Evolutionary conservation across 2,113 vertebrate genomes (phyloP).

Genomic region (Calidris pygmaea): DNA sequence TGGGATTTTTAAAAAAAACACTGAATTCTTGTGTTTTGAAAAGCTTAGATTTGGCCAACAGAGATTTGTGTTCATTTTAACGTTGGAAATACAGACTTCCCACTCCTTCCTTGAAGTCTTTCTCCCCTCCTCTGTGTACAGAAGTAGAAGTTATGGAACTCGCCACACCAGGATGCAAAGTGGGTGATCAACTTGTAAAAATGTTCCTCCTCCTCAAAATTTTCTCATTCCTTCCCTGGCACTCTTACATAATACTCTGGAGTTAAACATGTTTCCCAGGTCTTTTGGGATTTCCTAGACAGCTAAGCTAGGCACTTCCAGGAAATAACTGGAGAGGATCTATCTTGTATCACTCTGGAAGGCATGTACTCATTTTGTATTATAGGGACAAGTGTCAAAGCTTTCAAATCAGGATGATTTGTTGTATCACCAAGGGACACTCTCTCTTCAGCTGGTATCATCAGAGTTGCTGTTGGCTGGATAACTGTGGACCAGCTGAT

Average conservation of each 20-base stretch:
- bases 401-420: constrained; percentile 13
- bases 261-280: not conserved
- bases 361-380: not conserved
- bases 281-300: not conserved
- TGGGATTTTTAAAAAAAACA: not conserved
- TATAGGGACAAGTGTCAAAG: not conserved
- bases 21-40: not conserved
- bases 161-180: not conserved
- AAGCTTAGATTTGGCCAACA: not conserved
- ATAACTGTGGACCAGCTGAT: not conserved
- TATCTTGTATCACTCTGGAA: not conserved
- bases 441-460: not conserved
- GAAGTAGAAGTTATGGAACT: not conserved
- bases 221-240: not conserved
- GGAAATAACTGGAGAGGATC: not conserved
- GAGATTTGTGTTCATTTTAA: not conserved
- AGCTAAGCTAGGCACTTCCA: not conserved
- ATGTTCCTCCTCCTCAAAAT: not conserved
- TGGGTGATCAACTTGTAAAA: not conserved
- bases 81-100: not conserved
- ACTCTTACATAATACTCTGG: not conserved
- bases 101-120: not conserved
- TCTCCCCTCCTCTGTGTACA: not conserved
- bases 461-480: not conserved
- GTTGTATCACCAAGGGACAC: not conserved